Base-by-base conservation (phyloP, 2,888 invertebrate genomes). In the Pasiphila rectangulata region DNA sequence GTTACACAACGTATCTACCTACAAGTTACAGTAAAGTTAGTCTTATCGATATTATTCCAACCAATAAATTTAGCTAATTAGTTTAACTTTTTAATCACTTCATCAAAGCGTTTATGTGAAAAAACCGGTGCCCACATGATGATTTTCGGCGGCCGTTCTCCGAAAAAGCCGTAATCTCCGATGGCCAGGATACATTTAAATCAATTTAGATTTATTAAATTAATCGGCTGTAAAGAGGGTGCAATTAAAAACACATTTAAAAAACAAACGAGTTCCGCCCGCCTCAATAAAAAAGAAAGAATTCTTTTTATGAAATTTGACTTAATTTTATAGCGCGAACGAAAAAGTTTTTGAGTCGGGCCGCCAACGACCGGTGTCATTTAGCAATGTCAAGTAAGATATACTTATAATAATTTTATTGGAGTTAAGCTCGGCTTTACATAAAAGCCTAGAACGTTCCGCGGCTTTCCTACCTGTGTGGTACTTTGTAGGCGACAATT, bases 381-480 rank as follows among this genome's bases (percentile, higher is more conserved):
- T 75, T 72, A 15, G 4, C 17, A 30, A 30, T 17, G 17, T 16
- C 2, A 5, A 2, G 63, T 66, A 63, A 60, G 54, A 61, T 64
- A 57, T 64, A 49, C 47, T 35, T 40, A 30, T 20, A 37, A 23
- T 41, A 38, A 34, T 36, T 36, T 32, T 17, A 34, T 41, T 45
- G 10, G 17, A 37, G 21, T 40, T 50, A 37, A 27, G 21, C 23
- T 24, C 21, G 41, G 41, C 32, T 37, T 59, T 38, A 51, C 40
- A 43, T 50, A 51, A 49, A 54, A 21, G 46, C 57, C 68, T 80
- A 68, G 83, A 80, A 73, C 60, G 71, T 77, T 79, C 82, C 61
- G 56, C 59, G 64, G 69, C 80, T 82, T 82, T 81, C 74, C 79
- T 78, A 70, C 59, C 69, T 52, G 54, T 59, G 65, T 58, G 49